phyloP scores from a whole-genome alignment of 1,140 invertebrate genomes.

The Drosophila willistoni region DNA sequence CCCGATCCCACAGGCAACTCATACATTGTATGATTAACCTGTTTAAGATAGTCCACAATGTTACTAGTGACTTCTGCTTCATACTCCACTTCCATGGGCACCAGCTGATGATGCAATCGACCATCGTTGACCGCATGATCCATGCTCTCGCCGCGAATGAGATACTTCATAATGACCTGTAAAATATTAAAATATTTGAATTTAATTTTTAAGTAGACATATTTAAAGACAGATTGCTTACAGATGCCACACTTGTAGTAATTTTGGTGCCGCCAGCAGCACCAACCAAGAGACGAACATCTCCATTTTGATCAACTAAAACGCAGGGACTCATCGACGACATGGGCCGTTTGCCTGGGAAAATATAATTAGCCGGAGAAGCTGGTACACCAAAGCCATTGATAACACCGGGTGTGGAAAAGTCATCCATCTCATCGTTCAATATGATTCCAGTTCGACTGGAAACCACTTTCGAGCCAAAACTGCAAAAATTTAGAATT shows the following conservation, averaged over 20 bases:
- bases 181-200: background rate
- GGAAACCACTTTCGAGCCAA: constrained; percentile 90
- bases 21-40: constrained; percentile 83
- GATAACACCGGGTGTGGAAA: constrained; percentile 90
- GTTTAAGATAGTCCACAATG: constrained; percentile 62
- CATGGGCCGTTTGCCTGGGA: constrained; percentile 93
- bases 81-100: constrained; percentile 89
- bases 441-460: constrained; percentile 94
- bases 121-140: constrained; percentile 91
- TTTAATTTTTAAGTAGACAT: background rate
- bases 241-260: constrained; percentile 88
- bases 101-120: constrained; percentile 96
- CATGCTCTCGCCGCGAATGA: constrained; percentile 90
- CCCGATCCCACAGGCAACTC: constrained; percentile 74
- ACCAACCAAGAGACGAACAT: constrained; percentile 92
- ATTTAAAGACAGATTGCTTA: constrained; percentile 16
- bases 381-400: constrained; percentile 93
- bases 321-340: constrained; percentile 97
- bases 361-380: constrained; percentile 92
- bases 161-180: constrained; percentile 87
- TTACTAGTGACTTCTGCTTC: constrained; percentile 58
- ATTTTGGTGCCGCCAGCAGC: constrained; percentile 97
- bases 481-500: constrained; percentile 85
- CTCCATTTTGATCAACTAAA: constrained; percentile 89
- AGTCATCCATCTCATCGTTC: constrained; percentile 98